Base-by-base conservation (phyloP, 2,797 vertebrate species). In the Eupleurogrammus muticus region DNA sequence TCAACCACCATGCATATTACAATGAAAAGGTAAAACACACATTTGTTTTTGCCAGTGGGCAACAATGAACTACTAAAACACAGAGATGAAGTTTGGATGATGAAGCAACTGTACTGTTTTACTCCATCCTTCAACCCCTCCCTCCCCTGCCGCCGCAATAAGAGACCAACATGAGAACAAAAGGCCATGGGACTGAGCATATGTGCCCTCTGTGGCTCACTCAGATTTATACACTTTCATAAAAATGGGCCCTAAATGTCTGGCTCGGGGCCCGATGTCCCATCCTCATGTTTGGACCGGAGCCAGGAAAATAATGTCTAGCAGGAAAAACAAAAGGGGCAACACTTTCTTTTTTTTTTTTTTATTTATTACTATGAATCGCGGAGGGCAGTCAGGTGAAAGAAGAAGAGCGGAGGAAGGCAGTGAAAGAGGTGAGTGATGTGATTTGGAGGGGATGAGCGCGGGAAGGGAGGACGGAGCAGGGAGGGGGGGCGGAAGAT, bases 201-300 rank as follows among this genome's bases (percentile, higher is more conserved):
- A 73, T 74, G 84, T 79, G 73, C 64, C 75, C 57, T 82, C 66
- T 69, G 59, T 66, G 71, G 75, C 82, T 82, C 55, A 42, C 52
- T 85, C 66, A 90, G 87, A 93, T 93, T 92, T 93, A 90, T 87
- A 85, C 70, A 77, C 82, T 87, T 92, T 92, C 89, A 91, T 93
- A 90, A 92, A 93, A 84, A 86, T 28, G 72, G 83, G 56, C 58
- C 80, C 76, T 68, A 83, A 90, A 77, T 50, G 80, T 90, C 88
- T 91, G 87, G 85, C 84, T 76, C 9, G 9, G 52, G 62, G 76
- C 80, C 81, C 53, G 53, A 77, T 69, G 81, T 77, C 80, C 85
- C 73, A 78, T 88, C 83, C 77, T 83, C 19, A 42, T 72, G 34
- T 79, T 79, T 92, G 89, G 91, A 87, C 17, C 4, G 4, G 5